Evolutionary conservation across 2,797 vertebrate species (phyloP).

Genomic region (Galago senegalensis): DNA sequence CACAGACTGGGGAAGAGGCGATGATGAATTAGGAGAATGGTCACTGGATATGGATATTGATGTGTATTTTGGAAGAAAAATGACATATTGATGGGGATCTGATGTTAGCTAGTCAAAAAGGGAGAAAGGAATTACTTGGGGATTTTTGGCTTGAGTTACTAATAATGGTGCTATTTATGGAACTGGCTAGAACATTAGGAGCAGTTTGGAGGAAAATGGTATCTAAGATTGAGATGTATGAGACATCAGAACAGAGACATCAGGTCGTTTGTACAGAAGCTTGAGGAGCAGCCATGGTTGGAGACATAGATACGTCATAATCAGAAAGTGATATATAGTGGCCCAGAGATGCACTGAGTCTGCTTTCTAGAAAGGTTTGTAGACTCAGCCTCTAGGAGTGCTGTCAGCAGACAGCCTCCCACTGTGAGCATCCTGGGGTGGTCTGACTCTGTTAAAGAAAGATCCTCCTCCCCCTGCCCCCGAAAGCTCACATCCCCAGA

Average conservation of each 20-base stretch:
- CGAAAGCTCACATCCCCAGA: background rate
- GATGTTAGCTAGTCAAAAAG: background rate
- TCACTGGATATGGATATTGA: background rate
- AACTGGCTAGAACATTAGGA: background rate
- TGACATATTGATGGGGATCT: background rate
- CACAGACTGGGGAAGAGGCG: background rate
- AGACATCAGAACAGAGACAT: background rate
- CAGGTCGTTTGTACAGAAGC: background rate
- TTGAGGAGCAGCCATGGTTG: background rate
- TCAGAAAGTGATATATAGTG: background rate
- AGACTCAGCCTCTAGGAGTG: too few relatives aligned
- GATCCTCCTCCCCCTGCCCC: too few relatives aligned
- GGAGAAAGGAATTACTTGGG: background rate
- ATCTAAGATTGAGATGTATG: background rate
- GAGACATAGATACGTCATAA: background rate
- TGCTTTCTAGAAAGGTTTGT: background rate
- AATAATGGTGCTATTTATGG: background rate
- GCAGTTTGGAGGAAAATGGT: background rate
- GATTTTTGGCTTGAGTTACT: background rate
- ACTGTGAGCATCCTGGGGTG: background rate
- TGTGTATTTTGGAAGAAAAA: background rate
- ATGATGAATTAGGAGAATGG: background rate
- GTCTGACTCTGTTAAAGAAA: background rate
- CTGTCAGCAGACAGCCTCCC: background rate
- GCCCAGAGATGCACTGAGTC: background rate